Conservation (phyloP, 2,113 vertebrate genomes). For the Pipra filicauda region DNA sequence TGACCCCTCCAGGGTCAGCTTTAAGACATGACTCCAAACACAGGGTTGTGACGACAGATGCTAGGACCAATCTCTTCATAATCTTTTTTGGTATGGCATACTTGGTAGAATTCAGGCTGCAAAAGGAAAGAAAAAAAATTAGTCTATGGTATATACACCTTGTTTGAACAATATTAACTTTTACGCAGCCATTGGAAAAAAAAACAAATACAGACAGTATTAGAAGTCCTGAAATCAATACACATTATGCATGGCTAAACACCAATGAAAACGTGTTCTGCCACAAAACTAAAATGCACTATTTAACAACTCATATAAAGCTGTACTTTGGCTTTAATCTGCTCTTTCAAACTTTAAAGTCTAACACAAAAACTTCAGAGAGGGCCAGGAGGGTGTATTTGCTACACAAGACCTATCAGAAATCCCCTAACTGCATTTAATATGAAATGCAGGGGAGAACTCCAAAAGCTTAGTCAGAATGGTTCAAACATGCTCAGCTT, state of each 20-base stretch:
- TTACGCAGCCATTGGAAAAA: neutral
- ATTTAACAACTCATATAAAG: neutral
- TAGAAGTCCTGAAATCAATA: neutral
- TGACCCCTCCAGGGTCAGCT: conserved; percentile 63
- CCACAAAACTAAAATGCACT: neutral
- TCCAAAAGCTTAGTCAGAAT: neutral
- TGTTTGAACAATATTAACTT: neutral
- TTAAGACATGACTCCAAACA: conserved; percentile 99
- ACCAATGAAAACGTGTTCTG: neutral
- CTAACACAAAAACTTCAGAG: neutral
- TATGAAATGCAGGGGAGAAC: neutral
- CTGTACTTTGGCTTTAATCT: neutral
- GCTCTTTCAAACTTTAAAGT: neutral
- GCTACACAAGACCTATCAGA: neutral
- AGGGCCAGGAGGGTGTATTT: neutral
- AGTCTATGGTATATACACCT: rapidly evolving
- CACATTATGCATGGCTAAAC: rapidly evolving
- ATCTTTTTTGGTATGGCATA: conserved; percentile 99
- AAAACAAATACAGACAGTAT: neutral
- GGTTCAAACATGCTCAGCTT: neutral
- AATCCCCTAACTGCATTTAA: neutral
- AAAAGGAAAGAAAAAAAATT: neutral
- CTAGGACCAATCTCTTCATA: conserved; percentile 99
- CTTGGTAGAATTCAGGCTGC: conserved; percentile 99
- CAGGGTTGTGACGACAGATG: conserved; percentile 99